phyloP scores from a whole-genome alignment of 2,888 invertebrate genomes.

The Chironomus tentans region DNA sequence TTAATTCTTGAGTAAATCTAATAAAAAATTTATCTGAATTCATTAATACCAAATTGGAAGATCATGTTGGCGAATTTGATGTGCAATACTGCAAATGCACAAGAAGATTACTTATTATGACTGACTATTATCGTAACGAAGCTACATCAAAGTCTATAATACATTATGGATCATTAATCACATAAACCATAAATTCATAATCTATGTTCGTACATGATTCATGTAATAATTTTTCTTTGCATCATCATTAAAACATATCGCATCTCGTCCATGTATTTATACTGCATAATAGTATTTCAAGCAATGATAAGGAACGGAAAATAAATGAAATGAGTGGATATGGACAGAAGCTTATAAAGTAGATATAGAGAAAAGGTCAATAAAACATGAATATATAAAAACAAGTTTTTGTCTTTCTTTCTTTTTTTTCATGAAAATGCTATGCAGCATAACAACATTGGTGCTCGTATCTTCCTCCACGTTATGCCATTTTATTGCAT shows the following conservation, averaged over 20 bases:
- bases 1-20: no score
- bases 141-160: background rate
- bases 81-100: no score
- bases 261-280: background rate
- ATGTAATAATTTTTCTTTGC: background rate
- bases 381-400: conserved; percentile 5
- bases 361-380: conserved; percentile 1
- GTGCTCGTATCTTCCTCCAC: background rate
- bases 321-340: background rate
- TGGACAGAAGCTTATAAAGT: background rate
- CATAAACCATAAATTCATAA: background rate
- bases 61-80: no score
- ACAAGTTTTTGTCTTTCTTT: background rate
- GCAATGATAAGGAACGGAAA: background rate
- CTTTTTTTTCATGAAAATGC: background rate
- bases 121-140: background rate
- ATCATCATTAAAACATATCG: background rate
- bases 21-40: no score
- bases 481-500: background rate
- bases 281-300: background rate
- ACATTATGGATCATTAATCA: background rate
- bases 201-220: background rate
- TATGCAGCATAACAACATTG: background rate
- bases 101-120: background rate
- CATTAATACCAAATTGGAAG: no score